Base-by-base conservation (phyloP, 2,888 invertebrate genomes). In the Priocnemis perturbator region DNA sequence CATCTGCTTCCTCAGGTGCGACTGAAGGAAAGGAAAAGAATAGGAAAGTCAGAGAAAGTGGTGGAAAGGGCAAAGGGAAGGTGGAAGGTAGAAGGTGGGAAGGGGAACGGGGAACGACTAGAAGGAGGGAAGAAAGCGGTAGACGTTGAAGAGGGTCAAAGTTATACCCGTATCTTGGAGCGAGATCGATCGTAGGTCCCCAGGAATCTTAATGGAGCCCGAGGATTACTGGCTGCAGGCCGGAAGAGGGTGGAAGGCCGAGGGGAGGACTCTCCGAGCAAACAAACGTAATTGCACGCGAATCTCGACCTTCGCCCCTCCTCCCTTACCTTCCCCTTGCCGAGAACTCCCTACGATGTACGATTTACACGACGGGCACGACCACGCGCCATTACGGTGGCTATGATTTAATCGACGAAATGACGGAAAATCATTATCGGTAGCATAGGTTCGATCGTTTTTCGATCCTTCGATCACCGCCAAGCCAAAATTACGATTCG, bases 151-250 rank as follows among this genome's bases (percentile, higher is more conserved):
- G 74, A 74, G 75, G 75, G 75, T 79, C 73, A 65, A 75, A 71
- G 73, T 77, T 70, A 64, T 71, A 71, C 59, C 59, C 73, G 76
- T 82, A 81, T 83, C 79, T 76, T 67, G 69, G 74, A 71, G 72
- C 72, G 69, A 76, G 83, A 78, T 78, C 79, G 79, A 83, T 81
- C 77, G 73, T 69, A 58, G 50, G 50, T 50, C 50, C 50, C 50
- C 50, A 78, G 80, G 83, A 83, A 85, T 85, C 82, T 83, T 85
- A 84, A 85, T 83, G 83, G 83, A 83, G 69, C 73, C 69, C 30
- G 68, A 71, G 77, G 79, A 84, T 83, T 80, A 77, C 78, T 76
- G 59, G 73, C 60, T 73, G 70, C 68, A 62, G 58, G 59, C 26
- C 52, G 20, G 62, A 61, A 52, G 30, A 67, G 56, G 48, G 63